phyloP scores from a whole-genome alignment of 1,140 invertebrate genomes.

The Antheraea pernyi region DNA sequence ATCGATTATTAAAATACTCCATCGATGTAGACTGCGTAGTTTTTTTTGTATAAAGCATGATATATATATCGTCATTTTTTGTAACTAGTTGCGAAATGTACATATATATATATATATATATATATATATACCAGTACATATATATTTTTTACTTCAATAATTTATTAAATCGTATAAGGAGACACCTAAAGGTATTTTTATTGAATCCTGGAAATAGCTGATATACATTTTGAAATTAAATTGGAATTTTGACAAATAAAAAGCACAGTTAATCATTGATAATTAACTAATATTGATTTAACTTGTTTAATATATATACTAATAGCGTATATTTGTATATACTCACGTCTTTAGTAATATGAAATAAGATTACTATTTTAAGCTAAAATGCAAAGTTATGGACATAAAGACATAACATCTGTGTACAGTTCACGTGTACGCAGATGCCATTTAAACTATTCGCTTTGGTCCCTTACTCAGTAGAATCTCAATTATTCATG shows the following conservation, averaged over 20 bases:
- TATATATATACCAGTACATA: too few species aligned
- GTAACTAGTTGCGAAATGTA: too few species aligned
- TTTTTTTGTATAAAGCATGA: too few species aligned
- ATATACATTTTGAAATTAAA: not conserved
- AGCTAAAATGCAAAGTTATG: not conserved
- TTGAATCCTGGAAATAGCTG: too few species aligned
- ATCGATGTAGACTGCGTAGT: too few species aligned
- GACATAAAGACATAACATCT: slow-evolving; percentile 2
- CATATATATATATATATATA: too few species aligned
- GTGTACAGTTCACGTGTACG: not conserved
- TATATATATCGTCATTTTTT: too few species aligned
- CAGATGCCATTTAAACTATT: slow-evolving; percentile 18
- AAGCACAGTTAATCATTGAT: not conserved
- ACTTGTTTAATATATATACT: not conserved
- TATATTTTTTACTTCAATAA: too few species aligned
- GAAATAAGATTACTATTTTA: not conserved
- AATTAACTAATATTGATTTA: not conserved
- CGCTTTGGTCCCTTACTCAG: slow-evolving; percentile 21
- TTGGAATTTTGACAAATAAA: not conserved
- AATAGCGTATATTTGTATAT: not conserved
- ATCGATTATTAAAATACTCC: too few species aligned
- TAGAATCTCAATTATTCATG: slow-evolving; percentile 14
- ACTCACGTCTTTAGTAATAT: not conserved
- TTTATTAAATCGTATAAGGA: too few species aligned
- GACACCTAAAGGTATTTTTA: too few species aligned